Percentiles rank a stretch among this genome's conserved stretches.
Conservation (phyloP, 1,140 invertebrate species). For the Drosophila fuyamai region DNA sequence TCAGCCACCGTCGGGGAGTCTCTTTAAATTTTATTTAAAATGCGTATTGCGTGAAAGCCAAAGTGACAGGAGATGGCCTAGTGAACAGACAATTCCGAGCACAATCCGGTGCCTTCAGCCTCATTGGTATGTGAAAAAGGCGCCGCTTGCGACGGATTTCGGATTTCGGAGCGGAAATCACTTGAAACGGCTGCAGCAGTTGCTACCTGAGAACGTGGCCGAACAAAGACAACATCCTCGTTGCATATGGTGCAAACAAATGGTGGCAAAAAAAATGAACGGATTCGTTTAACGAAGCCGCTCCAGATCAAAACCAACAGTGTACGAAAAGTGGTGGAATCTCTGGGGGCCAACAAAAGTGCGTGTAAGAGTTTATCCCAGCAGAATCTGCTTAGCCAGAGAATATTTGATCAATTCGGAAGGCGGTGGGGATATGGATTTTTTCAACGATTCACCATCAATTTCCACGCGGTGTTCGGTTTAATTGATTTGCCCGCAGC, state of each 20-base stretch:
- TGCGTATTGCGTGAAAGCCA: conserved; percentile 54
- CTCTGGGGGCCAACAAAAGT: conserved; percentile 9
- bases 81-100: conserved; percentile 12
- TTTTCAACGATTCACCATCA: conserved; percentile 8
- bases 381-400: conserved; percentile 8
- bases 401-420: background rate
- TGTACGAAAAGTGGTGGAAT: conserved; percentile 1
- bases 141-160: conserved; percentile 40
- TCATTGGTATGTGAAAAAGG: conserved; percentile 65
- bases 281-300: conserved; percentile 27
- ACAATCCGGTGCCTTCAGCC: conserved; percentile 25
- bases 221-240: conserved; percentile 32
- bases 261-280: conserved; percentile 12
- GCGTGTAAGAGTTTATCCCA: conserved; percentile 5
- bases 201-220: conserved; percentile 40
- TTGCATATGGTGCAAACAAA: conserved; percentile 27
- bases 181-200: conserved; percentile 54
- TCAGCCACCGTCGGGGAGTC: background rate
- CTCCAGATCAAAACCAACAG: conserved; percentile 6
- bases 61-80: conserved; percentile 35
- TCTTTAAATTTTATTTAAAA: conserved; percentile 62
- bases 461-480: conserved; percentile 21
- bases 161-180: conserved; percentile 61
- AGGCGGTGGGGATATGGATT: background rate
- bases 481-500: conserved; percentile 60